Conservation (phyloP, 1,140 invertebrate genomes). For the Drosophila kanapiae region DNA sequence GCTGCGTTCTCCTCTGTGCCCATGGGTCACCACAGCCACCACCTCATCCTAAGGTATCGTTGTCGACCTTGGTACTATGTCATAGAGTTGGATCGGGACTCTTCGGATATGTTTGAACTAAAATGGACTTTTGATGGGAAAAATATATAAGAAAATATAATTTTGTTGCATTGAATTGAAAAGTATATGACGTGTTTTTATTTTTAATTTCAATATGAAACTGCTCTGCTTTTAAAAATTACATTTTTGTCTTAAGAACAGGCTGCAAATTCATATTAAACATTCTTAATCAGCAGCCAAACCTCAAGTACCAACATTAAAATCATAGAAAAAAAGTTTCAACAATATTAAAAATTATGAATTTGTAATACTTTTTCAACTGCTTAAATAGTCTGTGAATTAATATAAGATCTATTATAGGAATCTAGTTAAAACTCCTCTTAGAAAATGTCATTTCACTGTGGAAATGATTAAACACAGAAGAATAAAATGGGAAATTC, state of each 20-base stretch:
- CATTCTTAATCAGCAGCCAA: neutral
- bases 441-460: neutral
- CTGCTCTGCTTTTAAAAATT: neutral
- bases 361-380: neutral
- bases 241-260: neutral
- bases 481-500: neutral
- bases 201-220: neutral
- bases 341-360: fast-evolving
- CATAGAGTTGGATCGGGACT: neutral
- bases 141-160: neutral
- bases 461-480: neutral
- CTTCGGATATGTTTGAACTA: neutral
- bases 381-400: neutral
- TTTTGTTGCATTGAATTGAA: slow-evolving; percentile 4
- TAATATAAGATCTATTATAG: too few species aligned
- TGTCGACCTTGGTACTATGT: neutral
- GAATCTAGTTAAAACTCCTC: neutral
- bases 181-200: neutral
- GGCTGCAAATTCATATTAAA: neutral
- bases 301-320: too few species aligned
- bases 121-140: neutral
- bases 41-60: neutral
- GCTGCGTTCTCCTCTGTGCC: slow-evolving; percentile 13
- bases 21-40: slow-evolving; percentile 2
- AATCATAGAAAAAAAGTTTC: too few species aligned